These are phyloP conservation scores for Lepus timidus DNA, from an alignment of 2,113 vertebrate genomes.

Conservation along the genomic window DNA sequence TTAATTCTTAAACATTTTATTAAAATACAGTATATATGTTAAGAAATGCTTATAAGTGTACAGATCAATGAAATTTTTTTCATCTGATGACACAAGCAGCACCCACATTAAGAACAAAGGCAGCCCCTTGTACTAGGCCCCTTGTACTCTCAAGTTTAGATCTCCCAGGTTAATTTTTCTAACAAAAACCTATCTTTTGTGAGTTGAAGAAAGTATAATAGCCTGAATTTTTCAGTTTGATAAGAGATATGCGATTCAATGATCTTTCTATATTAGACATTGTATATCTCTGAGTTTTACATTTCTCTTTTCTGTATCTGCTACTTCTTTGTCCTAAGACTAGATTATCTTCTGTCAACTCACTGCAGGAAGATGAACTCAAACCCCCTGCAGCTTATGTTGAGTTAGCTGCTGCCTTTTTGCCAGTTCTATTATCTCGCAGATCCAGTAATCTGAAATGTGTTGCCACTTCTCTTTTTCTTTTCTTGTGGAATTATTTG, in stretches of 20 bases:
- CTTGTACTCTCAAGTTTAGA: neutral
- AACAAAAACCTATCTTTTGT: neutral
- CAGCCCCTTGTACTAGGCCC: too few relatives aligned
- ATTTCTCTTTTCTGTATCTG: neutral
- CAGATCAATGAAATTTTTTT: too few relatives aligned
- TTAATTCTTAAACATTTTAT: neutral
- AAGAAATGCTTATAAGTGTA: too few relatives aligned
- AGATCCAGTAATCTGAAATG: neutral
- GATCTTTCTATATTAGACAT: neutral
- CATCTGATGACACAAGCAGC: too few relatives aligned
- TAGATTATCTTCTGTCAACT: neutral
- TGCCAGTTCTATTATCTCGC: neutral
- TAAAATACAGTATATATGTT: too few relatives aligned
- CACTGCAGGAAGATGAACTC: neutral
- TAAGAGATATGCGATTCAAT: neutral
- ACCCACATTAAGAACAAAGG: too few relatives aligned
- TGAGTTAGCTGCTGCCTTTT: neutral
- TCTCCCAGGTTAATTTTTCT: neutral
- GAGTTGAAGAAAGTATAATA: neutral
- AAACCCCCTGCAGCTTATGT: neutral
- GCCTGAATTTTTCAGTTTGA: neutral
- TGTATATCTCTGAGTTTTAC: neutral
- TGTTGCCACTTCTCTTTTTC: neutral
- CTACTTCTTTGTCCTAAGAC: neutral
- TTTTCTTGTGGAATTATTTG: neutral